Base-by-base conservation (phyloP, 2,797 vertebrate genomes). In the Parauchenoglanis ngamensis region DNA sequence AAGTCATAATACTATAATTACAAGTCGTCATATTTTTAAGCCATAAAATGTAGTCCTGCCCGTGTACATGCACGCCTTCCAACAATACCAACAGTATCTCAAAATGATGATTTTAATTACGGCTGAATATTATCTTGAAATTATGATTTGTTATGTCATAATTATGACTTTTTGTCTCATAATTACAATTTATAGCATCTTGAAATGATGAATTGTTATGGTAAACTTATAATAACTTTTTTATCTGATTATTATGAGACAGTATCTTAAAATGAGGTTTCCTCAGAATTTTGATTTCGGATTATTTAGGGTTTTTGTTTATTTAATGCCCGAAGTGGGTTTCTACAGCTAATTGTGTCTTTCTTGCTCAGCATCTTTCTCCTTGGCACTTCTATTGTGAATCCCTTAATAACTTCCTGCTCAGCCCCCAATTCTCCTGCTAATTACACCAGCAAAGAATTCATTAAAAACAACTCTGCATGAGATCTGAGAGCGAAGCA, bases 391-490 rank as follows among this genome's bases (percentile, higher is more conserved):
- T 81, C 57, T 81, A 17, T 63, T 61, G n/a, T 68, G 72, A 54
- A 44, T 49, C 81, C 63, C 31, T 54, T 54, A 68, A 40, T 81
- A 35, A 44, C 56, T 31, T 49, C 57, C 63, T 72, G 56, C 70
- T 86, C 54, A 49, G 44, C 81, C 46, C 28, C 54, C 59, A 54
- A 13, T 68, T 67, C 35, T 65, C 21, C 25, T 68, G 86, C 83
- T 84, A 57, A 88, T 90, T 70, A 78, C 52, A 77, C 4, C 72
- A 85, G 79, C 54, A 56, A 73, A 73, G 83, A 28, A 54, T 84
- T 90, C 40, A 85, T 88, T 90, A 87, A 59, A 82, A 85, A 49
- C 63, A 72, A 21, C 79, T 17, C 77, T 83, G 57, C 79, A 76
- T 44, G 76, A 86, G 87, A 87, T 86, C 65, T 86, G 84, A 85